Evolutionary conservation across 2,888 invertebrate species (phyloP).

Genomic region (Tenthredo amoena): DNA sequence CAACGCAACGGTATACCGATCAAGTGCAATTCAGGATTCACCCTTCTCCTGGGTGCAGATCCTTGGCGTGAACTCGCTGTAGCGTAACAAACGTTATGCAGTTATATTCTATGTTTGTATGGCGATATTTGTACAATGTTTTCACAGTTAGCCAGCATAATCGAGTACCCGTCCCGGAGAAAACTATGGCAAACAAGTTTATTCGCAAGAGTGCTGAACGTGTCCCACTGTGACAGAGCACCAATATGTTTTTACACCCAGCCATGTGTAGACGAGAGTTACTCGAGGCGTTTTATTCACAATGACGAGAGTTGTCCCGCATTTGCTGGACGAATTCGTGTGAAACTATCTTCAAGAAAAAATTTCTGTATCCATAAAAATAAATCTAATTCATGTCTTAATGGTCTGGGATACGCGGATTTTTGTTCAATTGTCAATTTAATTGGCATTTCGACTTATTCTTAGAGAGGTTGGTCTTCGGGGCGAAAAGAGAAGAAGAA

Average conservation of each 20-base stretch:
- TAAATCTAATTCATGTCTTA: not conserved
- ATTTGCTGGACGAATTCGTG: conserved; percentile 60
- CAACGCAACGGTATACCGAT: not conserved
- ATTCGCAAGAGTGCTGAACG: conserved; percentile 2
- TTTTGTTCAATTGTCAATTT: not conserved
- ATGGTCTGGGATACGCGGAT: not conserved
- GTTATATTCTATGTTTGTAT: not conserved
- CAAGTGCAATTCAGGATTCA: not conserved
- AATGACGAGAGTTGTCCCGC: conserved; percentile 63
- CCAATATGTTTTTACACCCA: conserved; percentile 69
- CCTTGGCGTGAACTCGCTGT: not conserved
- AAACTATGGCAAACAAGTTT: conserved; percentile 11
- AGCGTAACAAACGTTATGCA: conserved; percentile 4
- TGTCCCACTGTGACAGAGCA: conserved; percentile 62
- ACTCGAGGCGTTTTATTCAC: conserved; percentile 50
- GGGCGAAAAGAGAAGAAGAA: not conserved
- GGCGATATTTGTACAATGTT: conserved; percentile 16
- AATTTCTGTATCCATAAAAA: not conserved
- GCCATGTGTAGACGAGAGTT: conserved; percentile 73
- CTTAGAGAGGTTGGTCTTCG: not conserved
- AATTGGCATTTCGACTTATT: not conserved
- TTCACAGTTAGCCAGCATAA: conserved; percentile 35
- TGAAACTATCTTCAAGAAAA: conserved; percentile 50
- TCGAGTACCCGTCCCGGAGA: not conserved
- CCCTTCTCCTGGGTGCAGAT: not conserved